phyloP scores from a whole-genome alignment of 2,113 vertebrate genomes.

The Gnathonemus echidnorhynchus region DNA sequence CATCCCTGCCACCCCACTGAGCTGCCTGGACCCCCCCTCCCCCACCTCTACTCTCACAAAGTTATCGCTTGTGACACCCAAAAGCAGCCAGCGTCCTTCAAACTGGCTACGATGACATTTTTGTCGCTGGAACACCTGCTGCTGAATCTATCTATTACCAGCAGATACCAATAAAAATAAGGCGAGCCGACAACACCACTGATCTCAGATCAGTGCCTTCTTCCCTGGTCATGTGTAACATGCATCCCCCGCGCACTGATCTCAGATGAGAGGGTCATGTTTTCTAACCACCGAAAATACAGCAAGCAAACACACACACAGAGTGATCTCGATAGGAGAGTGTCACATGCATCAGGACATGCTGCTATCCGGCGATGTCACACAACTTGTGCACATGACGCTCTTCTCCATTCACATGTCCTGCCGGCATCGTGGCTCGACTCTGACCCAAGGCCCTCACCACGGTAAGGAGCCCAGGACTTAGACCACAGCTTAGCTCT shows the following conservation, averaged over 20 bases:
- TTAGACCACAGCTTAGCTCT: not conserved
- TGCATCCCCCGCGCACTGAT: slow-evolving; percentile 6
- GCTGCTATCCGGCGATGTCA: not conserved
- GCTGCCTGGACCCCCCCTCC: not conserved
- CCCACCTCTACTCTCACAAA: not conserved
- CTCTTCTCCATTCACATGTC: not conserved
- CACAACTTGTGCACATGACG: not conserved
- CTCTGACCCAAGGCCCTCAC: not conserved
- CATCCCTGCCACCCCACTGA: not conserved
- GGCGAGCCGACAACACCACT: not conserved
- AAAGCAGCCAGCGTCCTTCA: not conserved
- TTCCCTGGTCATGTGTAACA: not conserved
- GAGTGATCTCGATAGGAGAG: not conserved
- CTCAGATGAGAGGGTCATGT: not conserved
- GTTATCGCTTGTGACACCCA: not conserved
- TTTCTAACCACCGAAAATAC: not conserved
- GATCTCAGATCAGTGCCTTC: slow-evolving; percentile 5
- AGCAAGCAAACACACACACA: slow-evolving; percentile 7
- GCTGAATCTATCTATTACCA: not conserved
- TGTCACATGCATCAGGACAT: not conserved
- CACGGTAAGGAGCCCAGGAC: not conserved
- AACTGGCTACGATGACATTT: not conserved
- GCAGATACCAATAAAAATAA: not conserved
- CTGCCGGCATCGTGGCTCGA: not conserved
- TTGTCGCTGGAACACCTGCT: slow-evolving; percentile 7